Evolutionary conservation across 2,797 vertebrate genomes (phyloP).

Genomic region (Eidolon dupreanum): DNA sequence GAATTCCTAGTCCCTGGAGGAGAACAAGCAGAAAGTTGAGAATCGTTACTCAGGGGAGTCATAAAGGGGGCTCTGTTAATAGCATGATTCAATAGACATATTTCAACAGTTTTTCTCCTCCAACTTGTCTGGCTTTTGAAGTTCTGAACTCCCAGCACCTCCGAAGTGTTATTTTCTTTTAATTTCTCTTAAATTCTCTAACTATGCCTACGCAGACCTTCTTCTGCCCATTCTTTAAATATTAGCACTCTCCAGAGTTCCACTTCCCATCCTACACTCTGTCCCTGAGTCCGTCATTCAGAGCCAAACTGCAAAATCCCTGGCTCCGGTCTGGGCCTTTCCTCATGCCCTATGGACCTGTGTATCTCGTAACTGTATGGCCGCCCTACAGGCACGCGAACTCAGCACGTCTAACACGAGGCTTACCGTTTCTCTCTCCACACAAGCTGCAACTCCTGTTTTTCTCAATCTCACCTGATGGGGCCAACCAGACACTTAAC

Average conservation of each 20-base stretch:
- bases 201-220: not conserved
- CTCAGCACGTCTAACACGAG: too few species aligned
- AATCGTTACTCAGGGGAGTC: not conserved
- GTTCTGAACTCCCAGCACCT: not conserved
- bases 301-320: not conserved
- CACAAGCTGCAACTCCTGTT: not conserved
- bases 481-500: not conserved
- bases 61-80: not conserved
- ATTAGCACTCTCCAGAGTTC: not conserved
- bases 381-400: not conserved
- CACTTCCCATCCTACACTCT: not conserved
- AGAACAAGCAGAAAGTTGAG: not conserved
- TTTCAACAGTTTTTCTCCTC: not conserved
- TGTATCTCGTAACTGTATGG: not conserved
- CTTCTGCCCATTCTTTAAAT: not conserved
- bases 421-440: not conserved
- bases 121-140: not conserved
- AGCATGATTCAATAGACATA: not conserved
- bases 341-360: not conserved
- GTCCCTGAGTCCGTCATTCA: not conserved
- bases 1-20: not conserved
- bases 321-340: not conserved
- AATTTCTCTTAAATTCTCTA: not conserved
- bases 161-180: not conserved
- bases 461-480: not conserved